A percentile compares a stretch with the other conserved stretches of the same genome.
These are phyloP conservation scores for Cynodonichthys magdalenae DNA, from an alignment of 2,797 vertebrate species.

Conservation along the genomic window DNA sequence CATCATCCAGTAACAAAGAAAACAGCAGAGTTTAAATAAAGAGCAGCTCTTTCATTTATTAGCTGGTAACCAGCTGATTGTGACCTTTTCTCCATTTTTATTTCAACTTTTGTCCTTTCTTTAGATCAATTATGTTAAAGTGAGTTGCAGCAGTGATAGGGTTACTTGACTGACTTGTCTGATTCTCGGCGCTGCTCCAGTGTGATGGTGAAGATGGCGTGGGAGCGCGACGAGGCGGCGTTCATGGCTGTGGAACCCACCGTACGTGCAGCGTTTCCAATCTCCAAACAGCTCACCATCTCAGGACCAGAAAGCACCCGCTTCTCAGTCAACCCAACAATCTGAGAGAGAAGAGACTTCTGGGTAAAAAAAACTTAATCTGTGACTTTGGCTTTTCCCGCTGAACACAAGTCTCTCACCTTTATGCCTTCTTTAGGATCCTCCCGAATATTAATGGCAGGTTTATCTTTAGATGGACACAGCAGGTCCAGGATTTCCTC, in stretches of 20 bases:
- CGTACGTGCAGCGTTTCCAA: constrained; percentile 90
- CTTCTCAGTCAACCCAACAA: constrained; percentile 91
- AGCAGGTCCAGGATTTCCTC: constrained; percentile 95
- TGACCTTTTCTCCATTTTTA: too few relatives aligned
- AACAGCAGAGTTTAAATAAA: too few relatives aligned
- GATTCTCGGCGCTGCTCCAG: constrained; percentile 88
- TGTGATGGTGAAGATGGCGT: constrained; percentile 96
- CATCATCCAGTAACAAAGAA: neutral
- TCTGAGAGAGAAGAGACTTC: constrained; percentile 70
- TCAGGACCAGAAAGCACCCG: constrained; percentile 83
- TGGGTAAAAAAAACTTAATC: neutral
- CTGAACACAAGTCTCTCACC: constrained; percentile 74
- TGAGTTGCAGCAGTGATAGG: too few relatives aligned
- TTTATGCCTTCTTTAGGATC: constrained; percentile 97
- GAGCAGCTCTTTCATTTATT: too few relatives aligned
- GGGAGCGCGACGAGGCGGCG: constrained; percentile 93
- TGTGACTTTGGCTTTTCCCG: neutral
- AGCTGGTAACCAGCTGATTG: too few relatives aligned
- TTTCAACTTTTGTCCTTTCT: too few relatives aligned
- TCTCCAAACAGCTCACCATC: constrained; percentile 90
- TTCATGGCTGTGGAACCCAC: constrained; percentile 98
- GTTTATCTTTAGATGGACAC: constrained; percentile 85
- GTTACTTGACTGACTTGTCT: constrained; percentile 85
- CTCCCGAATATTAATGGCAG: constrained; percentile 89
- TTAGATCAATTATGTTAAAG: too few relatives aligned